Percentiles rank a stretch among this genome's conserved stretches.
phyloP scores from a whole-genome alignment of 1,140 invertebrate species.

The Musca vetustissima region DNA sequence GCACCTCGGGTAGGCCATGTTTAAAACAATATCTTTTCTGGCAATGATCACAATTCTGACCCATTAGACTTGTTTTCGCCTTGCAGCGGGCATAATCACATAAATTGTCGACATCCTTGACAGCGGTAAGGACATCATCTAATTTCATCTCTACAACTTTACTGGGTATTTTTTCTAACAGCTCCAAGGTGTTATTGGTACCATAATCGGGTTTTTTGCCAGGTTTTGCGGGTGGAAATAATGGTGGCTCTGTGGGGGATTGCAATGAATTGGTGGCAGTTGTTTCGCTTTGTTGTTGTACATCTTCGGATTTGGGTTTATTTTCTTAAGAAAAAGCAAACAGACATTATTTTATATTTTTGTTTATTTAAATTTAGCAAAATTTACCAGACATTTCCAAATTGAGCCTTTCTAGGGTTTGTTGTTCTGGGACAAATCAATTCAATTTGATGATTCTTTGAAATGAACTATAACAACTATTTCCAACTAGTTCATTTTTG shows the following conservation, averaged over 20 bases:
- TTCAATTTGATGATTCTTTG: too few species aligned
- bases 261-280: neutral
- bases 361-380: neutral
- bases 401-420: too few species aligned
- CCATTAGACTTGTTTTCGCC: constrained; percentile 51
- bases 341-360: neutral
- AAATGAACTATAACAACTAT: too few species aligned
- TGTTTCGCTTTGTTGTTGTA: neutral
- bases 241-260: neutral
- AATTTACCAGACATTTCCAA: constrained; percentile 7
- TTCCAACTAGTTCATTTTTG: too few species aligned
- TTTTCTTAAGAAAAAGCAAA: too few species aligned
- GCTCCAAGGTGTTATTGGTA: constrained; percentile 49
- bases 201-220: constrained; percentile 42
- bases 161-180: constrained; percentile 47
- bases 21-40: constrained; percentile 51
- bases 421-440: too few species aligned
- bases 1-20: constrained; percentile 50
- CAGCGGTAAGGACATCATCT: constrained; percentile 49
- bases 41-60: constrained; percentile 43
- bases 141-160: constrained; percentile 46
- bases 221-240: constrained; percentile 41
- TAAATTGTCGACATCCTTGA: constrained; percentile 48
- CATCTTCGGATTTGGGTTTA: too few species aligned
- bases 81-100: constrained; percentile 49